These are phyloP conservation scores for Orthosia gothica DNA, from an alignment of 2,888 invertebrate genomes.

Conservation along the genomic window DNA sequence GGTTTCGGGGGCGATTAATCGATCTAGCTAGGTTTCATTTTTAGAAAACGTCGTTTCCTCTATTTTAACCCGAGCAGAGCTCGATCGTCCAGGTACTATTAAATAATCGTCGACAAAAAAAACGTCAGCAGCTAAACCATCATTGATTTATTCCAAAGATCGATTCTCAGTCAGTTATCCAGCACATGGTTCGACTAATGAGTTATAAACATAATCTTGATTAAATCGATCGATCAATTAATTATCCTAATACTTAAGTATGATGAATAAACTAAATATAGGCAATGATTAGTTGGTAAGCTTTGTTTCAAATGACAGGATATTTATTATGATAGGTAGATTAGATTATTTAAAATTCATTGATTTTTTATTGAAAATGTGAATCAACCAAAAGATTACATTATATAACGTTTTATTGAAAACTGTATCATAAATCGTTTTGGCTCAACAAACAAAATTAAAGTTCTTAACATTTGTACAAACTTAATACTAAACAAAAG, in stretches of 20 bases:
- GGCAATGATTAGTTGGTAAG: background rate
- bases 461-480: too few species aligned
- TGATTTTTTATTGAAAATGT: slow-evolving; percentile 7
- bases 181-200: background rate
- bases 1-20: too few species aligned
- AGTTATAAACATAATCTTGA: background rate
- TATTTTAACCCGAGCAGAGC: too few species aligned
- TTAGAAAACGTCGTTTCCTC: too few species aligned
- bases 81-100: too few species aligned
- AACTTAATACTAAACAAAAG: too few species aligned
- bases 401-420: too few species aligned
- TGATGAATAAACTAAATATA: slow-evolving; percentile 3
- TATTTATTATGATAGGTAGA: slow-evolving; percentile 5
- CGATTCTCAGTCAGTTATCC: background rate
- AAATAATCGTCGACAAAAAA: background rate
- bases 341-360: slow-evolving; percentile 18
- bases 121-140: background rate
- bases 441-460: too few species aligned
- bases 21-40: too few species aligned
- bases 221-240: slow-evolving; percentile 31
- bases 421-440: too few species aligned
- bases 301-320: slow-evolving; percentile 9
- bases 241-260: slow-evolving; percentile 7
- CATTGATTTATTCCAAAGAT: background rate
- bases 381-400: background rate